These are phyloP conservation scores for Drosophila erecta DNA, from an alignment of 1,140 invertebrate genomes.

Conservation along the genomic window DNA sequence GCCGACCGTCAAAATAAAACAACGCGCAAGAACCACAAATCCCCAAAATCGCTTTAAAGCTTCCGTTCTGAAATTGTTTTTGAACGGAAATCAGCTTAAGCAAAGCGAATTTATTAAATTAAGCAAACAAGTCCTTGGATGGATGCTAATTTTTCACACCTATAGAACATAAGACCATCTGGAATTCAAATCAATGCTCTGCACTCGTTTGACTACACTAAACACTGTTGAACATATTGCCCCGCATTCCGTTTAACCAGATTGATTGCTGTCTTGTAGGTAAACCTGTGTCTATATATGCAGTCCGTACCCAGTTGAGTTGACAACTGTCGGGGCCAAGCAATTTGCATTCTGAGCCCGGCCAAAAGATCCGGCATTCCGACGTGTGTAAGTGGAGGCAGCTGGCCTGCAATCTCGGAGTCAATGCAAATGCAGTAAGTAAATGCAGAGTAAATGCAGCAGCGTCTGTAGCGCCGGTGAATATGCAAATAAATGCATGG, in stretches of 20 bases:
- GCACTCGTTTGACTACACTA: background rate
- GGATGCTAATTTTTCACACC: too few relatives aligned
- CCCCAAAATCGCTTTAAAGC: too few relatives aligned
- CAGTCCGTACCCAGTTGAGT: slow-evolving; percentile 24
- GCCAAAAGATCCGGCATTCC: slow-evolving; percentile 8
- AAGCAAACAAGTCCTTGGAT: too few relatives aligned
- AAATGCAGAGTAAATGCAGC: slow-evolving; percentile 40
- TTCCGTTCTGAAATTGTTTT: too few relatives aligned
- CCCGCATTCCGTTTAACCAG: slow-evolving; percentile 21
- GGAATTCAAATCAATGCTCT: background rate
- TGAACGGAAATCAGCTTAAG: too few relatives aligned
- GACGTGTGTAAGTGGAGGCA: slow-evolving; percentile 23
- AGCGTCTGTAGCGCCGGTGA: slow-evolving; percentile 46
- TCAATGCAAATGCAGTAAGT: slow-evolving; percentile 41
- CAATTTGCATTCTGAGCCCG: slow-evolving; percentile 53
- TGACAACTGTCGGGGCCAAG: slow-evolving; percentile 42
- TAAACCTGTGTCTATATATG: slow-evolving; percentile 2
- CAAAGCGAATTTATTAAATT: too few relatives aligned
- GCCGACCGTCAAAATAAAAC: too few relatives aligned
- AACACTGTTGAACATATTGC: slow-evolving; percentile 18
- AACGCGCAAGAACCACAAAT: too few relatives aligned
- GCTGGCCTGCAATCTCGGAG: slow-evolving; percentile 32
- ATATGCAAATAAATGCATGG: slow-evolving; percentile 76
- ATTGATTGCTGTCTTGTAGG: slow-evolving; percentile 27
- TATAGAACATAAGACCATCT: background rate